phyloP scores from a whole-genome alignment of 1,140 invertebrate species.

The Aphelinus certus region DNA sequence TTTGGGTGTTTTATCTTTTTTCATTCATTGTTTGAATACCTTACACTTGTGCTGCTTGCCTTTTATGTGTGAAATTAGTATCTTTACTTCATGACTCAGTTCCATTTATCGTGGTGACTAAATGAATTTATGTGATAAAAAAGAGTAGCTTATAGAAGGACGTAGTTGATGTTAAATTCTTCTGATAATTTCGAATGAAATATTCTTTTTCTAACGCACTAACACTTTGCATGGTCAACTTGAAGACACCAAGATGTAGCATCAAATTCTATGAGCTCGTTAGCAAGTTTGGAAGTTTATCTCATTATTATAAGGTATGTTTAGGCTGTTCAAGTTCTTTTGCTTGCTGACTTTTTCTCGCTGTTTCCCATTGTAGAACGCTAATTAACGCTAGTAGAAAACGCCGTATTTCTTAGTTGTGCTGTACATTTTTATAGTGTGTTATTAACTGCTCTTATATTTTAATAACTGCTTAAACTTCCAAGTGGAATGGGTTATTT shows the following conservation, averaged over 20 bases:
- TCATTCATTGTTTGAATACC: constrained; percentile 41
- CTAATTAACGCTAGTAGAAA: constrained; percentile 16
- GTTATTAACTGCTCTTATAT: constrained; percentile 19
- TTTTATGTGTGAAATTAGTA: constrained; percentile 3
- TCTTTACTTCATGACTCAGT: constrained; percentile 6
- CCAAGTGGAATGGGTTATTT: no score
- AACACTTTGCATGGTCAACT: constrained; percentile 60
- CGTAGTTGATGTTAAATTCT: no score
- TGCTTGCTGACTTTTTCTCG: constrained; percentile 15
- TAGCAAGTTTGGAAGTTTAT: constrained; percentile 57
- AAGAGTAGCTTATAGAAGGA: neutral
- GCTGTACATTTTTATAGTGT: constrained; percentile 9
- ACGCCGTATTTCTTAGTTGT: neutral
- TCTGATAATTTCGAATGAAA: no score
- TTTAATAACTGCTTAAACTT: neutral
- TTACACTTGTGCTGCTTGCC: constrained; percentile 24
- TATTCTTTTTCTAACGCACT: constrained; percentile 53
- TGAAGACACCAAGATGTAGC: constrained; percentile 59
- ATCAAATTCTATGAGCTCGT: constrained; percentile 59
- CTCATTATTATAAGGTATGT: constrained; percentile 52
- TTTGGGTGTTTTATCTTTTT: constrained; percentile 26
- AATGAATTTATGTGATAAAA: constrained; percentile 4
- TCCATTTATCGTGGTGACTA: constrained; percentile 4
- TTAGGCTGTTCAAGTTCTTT: constrained; percentile 37
- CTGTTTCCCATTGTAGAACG: constrained; percentile 33